Evolutionary conservation across 1,140 invertebrate genomes (phyloP), one percentile per base, ranked within the genome.

Genomic region (Apis cerana): DNA sequence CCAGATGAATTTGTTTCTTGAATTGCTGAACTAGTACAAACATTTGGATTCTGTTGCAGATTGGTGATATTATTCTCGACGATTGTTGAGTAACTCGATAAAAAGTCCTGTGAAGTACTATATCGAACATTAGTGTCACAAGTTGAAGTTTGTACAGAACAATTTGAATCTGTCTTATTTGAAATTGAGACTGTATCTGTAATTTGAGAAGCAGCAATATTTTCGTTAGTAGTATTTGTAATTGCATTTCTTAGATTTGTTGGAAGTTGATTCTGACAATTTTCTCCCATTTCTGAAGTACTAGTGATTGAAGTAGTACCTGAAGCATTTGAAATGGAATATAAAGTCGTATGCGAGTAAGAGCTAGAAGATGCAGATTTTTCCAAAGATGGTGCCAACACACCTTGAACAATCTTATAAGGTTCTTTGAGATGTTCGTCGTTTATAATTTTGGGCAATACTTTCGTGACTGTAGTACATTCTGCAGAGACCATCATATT

Each of bases 401-500:
- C 79, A 17, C 76, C 71, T 21, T 92, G 91, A 10, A 94, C 89
- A 12, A 94, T 91, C 81, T 94, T 94, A 58, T 91, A 91, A 15
- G 91, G 86, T 70, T 94, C 93, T n/a, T 92, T 92, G 10, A 93
- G 61, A 19, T 89, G 91, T 75, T 94, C 93, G 15, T 72, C 91
- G 19, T 87, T 92, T 19, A 94, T 84, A 1, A 93, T 88, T 85
- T 94, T 93, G 0, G 93, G 93, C 56, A 94, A 82, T 2, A 71
- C 61, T 82, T 94, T 94, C 0, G 85, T 76, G 8, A 67, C 23
- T 8, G 84, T 65, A 5, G 48, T 43, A 13, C 81, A 87, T 9
- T 84, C 84, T 7, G 70, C 72, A 15, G 86, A 50, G 9, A 76
- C 54, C 43, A 88, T 79, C 19, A 85, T 76, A 3, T 83, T 83